Evolutionary conservation across 2,888 invertebrate species (phyloP).

Genomic region (Cephus spinipes): DNA sequence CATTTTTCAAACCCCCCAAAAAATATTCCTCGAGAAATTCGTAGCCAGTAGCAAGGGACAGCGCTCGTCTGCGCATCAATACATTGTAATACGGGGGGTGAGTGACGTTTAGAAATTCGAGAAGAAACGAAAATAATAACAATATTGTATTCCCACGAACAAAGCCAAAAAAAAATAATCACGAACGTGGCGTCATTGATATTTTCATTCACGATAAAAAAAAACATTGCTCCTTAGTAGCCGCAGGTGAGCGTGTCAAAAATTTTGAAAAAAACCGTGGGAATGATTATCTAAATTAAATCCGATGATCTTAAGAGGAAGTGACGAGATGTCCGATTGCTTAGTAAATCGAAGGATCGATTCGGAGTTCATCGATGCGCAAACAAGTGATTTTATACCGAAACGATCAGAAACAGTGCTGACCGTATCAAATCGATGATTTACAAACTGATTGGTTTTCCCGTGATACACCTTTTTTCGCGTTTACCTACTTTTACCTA

Average conservation of each 20-base stretch:
- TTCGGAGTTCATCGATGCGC: conserved; percentile 3
- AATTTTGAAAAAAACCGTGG: neutral
- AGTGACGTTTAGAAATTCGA: neutral
- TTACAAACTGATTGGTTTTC: conserved; percentile 6
- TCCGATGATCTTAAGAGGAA: neutral
- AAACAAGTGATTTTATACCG: conserved; percentile 6
- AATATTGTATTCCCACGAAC: neutral
- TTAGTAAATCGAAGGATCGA: neutral
- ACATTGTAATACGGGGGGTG: neutral
- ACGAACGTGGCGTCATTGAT: neutral
- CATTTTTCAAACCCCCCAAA: conserved; percentile 54
- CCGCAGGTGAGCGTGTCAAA: neutral
- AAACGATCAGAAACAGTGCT: neutral
- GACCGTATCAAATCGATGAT: conserved; percentile 5
- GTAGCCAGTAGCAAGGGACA: neutral
- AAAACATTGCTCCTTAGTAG: neutral
- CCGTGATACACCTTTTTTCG: conserved; percentile 10
- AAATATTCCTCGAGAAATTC: conserved; percentile 5
- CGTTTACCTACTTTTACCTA: neutral
- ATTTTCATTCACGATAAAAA: neutral
- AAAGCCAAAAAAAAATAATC: neutral
- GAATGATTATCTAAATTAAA: neutral
- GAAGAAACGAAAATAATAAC: neutral
- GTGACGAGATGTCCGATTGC: neutral
- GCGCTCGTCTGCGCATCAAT: neutral